These are phyloP conservation scores for Semibalanus balanoides DNA, from an alignment of 1,140 invertebrate species.

Conservation along the genomic window DNA sequence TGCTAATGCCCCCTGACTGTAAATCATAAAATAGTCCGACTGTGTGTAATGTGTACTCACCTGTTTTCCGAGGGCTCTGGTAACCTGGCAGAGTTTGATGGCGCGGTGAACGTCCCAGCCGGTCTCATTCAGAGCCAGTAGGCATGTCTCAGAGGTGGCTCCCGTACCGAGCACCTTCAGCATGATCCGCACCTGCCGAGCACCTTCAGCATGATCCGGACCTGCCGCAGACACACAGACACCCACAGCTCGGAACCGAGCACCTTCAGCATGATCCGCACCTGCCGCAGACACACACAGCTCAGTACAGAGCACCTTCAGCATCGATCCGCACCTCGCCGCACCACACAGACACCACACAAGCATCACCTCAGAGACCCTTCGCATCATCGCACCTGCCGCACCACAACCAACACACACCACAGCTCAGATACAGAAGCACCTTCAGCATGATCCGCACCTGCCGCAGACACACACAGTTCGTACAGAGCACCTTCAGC, in stretches of 20 bases:
- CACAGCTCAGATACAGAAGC: too few relatives aligned
- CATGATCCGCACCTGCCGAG: slow-evolving; percentile 54
- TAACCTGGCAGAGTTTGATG: slow-evolving; percentile 15
- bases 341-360: too few relatives aligned
- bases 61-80: slow-evolving; percentile 10
- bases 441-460: slow-evolving; percentile 79
- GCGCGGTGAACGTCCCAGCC: slow-evolving; percentile 65
- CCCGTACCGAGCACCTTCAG: slow-evolving; percentile 70
- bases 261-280: slow-evolving; percentile 79
- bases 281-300: too few relatives aligned
- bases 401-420: too few relatives aligned
- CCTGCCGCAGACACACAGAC: too few relatives aligned
- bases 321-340: slow-evolving; percentile 81
- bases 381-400: too few relatives aligned
- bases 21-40: too few relatives aligned
- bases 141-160: slow-evolving; percentile 46
- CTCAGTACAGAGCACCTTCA: slow-evolving; percentile 72
- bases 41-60: slow-evolving; percentile 9
- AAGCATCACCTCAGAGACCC: too few relatives aligned
- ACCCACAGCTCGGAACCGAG: too few relatives aligned
- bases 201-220: slow-evolving; percentile 79
- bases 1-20: too few relatives aligned
- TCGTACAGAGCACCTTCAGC: slow-evolving; percentile 73
- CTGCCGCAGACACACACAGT: too few relatives aligned
- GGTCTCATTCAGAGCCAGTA: slow-evolving; percentile 61